These are phyloP conservation scores for Stenchaetothrips biformis DNA, from an alignment of 2,888 invertebrate species.

Conservation along the genomic window DNA sequence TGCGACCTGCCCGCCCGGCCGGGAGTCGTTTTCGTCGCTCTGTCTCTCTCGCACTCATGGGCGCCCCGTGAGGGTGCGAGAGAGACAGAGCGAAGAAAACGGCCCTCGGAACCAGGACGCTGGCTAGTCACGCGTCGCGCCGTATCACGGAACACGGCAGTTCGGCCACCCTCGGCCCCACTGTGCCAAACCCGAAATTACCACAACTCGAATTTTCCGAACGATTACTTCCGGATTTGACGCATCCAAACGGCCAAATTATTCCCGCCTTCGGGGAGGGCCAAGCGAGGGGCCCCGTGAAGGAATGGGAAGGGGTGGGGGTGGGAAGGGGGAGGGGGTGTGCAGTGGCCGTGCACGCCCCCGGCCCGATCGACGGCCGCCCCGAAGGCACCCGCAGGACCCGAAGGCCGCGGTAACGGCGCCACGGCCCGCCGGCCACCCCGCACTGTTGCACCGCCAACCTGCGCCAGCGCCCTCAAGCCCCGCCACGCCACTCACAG, in stretches of 20 bases:
- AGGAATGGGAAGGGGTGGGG: too few species aligned
- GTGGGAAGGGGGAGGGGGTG: background rate
- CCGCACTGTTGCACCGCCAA: too few species aligned
- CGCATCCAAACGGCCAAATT: conserved; percentile 11
- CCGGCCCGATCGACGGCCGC: background rate
- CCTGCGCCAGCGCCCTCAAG: too few species aligned
- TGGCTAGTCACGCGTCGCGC: background rate
- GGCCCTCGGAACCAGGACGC: too few species aligned
- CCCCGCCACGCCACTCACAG: too few species aligned
- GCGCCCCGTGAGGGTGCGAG: too few species aligned
- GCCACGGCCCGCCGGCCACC: background rate
- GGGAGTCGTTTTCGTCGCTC: background rate
- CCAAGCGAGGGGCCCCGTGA: too few species aligned
- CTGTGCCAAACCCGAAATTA: conserved; percentile 15
- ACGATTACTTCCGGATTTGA: conserved; percentile 23
- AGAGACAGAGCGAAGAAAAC: too few species aligned
- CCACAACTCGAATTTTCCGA: conserved; percentile 22
- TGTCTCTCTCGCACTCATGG: too few species aligned
- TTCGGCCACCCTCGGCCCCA: background rate
- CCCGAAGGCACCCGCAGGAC: too few species aligned
- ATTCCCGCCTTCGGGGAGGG: background rate
- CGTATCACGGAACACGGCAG: background rate
- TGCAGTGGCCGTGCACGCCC: background rate
- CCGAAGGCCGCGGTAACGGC: background rate
- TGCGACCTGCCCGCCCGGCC: background rate